Conservation (phyloP, 2,797 vertebrate genomes). For the Ceryle rudis region DNA sequence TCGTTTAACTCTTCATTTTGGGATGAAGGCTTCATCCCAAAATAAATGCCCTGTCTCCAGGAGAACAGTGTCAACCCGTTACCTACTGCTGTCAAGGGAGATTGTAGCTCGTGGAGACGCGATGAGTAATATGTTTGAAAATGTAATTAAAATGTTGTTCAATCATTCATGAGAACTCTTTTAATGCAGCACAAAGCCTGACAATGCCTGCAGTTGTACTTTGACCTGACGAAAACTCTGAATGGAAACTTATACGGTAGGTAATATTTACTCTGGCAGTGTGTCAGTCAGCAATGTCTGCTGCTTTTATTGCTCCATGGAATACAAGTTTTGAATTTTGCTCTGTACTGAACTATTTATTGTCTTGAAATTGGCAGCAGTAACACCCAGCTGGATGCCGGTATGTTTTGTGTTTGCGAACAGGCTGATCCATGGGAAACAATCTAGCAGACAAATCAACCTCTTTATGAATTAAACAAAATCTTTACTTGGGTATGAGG, state of each 20-base stretch:
- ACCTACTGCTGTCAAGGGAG: background rate
- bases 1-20: background rate
- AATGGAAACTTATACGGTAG: constrained; percentile 48
- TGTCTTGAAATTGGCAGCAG: constrained; percentile 59
- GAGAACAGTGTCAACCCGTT: background rate
- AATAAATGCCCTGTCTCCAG: background rate
- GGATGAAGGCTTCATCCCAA: background rate
- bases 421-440: constrained; percentile 56
- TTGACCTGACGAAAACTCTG: constrained; percentile 36
- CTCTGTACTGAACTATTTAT: constrained; percentile 35
- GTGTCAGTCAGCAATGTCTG: constrained; percentile 30
- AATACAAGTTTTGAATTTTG: constrained; percentile 47
- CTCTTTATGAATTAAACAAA: constrained; percentile 39
- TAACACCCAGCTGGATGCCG: constrained; percentile 39
- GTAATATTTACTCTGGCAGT: constrained; percentile 54
- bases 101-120: background rate
- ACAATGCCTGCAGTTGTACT: background rate
- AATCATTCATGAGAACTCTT: background rate
- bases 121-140: background rate
- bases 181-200: background rate
- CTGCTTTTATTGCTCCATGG: constrained; percentile 40
- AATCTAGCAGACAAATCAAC: constrained; percentile 38
- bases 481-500: constrained; percentile 20
- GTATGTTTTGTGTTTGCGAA: background rate
- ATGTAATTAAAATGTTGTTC: background rate